Evolutionary conservation across 37 sponge, comb jelly and placozoan species (phyloP).

Genomic region (Hormiphora californensis): DNA sequence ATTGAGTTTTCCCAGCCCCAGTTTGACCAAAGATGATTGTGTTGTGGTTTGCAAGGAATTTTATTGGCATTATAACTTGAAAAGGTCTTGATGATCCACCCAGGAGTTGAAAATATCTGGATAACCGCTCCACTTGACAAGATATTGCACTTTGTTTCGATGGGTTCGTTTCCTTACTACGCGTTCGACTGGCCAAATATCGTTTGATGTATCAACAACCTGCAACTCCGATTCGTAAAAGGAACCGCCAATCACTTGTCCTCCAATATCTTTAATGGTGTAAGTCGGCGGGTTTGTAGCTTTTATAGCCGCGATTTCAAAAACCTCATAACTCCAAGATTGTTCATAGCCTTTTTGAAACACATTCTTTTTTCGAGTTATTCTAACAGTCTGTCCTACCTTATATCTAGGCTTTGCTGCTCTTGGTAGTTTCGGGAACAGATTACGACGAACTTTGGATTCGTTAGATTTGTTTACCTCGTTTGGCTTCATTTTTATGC

Average conservation of each 20-base stretch:
- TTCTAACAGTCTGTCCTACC: neutral
- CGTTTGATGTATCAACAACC: neutral
- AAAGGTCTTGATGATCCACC: neutral
- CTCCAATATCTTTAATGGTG: neutral
- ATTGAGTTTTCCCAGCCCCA: constrained; percentile 9
- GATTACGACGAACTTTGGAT: neutral
- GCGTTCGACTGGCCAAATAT: neutral
- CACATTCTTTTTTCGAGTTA: neutral
- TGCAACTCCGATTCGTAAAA: neutral
- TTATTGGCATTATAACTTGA: constrained; percentile 18
- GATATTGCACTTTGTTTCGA: neutral
- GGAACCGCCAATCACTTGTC: neutral
- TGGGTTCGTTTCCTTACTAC: neutral
- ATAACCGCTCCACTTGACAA: neutral
- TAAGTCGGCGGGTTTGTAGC: neutral
- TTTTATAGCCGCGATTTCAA: neutral
- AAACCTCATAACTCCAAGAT: constrained; percentile 27
- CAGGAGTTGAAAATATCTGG: neutral
- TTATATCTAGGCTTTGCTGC: neutral
- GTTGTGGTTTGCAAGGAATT: constrained; percentile 15
- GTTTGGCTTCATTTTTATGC: neutral
- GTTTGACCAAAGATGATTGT: constrained; percentile 10
- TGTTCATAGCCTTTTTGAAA: constrained; percentile 27
- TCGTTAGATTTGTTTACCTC: neutral
- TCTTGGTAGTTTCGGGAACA: neutral